Base-by-base conservation (phyloP, 64 coral and sea anemone species). In the Actinia equina region DNA sequence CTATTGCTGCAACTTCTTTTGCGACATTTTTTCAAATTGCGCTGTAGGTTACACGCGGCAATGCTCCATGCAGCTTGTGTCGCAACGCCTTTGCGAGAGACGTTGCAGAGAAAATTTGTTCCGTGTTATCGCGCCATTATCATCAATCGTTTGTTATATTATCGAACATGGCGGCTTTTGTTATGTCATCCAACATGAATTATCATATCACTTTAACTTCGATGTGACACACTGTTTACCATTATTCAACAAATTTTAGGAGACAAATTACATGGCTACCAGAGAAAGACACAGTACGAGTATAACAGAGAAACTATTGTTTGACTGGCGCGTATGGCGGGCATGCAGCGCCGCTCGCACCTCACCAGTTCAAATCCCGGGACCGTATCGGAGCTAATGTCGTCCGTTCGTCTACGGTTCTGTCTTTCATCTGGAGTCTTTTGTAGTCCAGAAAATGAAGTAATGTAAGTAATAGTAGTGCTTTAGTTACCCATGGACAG, bases 381-480 rank as follows among this genome's bases (percentile, higher is more conserved):
- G 26, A 74, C 26, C 69, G 69, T 74, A 74, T 42, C 69, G 10
- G 69, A 74, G 26, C 69, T 74, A 74, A 2, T 74, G 23, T 42
- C 26, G 10, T 74, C 69, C 69, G 41, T 41, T 74, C 69, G 69
- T 41, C 69, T 74, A n/a, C 41, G 69, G 8, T 26, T 27, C 13
- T 41, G 69, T 14, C 69, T 74, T 27, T 74, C 25, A 14, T 74
- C 69, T 74, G 26, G 26, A 3, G 22, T 74, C 69, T 74, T 13
- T 74, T 71, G 23, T 74, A 41, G n/a, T 74, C 69, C 69, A 74
- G 25, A 74, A 74, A 74, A 74, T 9, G 10, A 74, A 74, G 69
- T 74, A 14, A 74, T 15, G 26, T 30, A 13, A 74, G 69, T 74
- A 74, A 30, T n/a, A 37, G 1, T 41, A 41, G 8, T 27, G 69